Base-by-base conservation (phyloP, 2,113 vertebrate species). In the Stomatorhinus ivindoensis region DNA sequence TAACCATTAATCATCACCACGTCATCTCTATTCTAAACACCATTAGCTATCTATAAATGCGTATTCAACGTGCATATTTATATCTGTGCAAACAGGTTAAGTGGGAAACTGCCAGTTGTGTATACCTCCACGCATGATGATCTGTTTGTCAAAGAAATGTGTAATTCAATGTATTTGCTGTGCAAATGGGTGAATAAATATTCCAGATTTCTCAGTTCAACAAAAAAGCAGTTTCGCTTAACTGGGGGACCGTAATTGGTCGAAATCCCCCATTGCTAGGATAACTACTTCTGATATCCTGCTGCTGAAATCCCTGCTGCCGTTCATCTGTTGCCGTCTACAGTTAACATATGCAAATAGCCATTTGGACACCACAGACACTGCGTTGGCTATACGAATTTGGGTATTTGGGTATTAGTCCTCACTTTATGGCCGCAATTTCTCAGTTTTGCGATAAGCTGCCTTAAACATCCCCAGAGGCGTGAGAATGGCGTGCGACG, bases 361-460 rank as follows among this genome's bases (percentile, higher is more conserved):
- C 0, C 76, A 47, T 53, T 91, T 91, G 19, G 91, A 93, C 8
- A 93, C 69, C 90, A 92, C 92, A 2, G 89, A 91, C 4, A 92
- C 48, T 58, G 91, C 88, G 69, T 92, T 89, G 35, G 91, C 92
- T 1, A 92, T 48, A 9, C 91, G 31, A 3, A 92, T 87, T 51
- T 92, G 84, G 35, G 80, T 88, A 88, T 91, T 90, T n/a, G n/a
- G n/a, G n/a, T n/a, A n/a, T n/a, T n/a, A 46, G 85, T 58, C 42
- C 89, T 88, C 6, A 89, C 83, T 46, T 91, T 65, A 90, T 88
- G 84, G n/a, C 89, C 69, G 24, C 11, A 50, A 89, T 91, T 92
- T 76, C 89, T 89, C 5, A 90, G 88, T 61, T 55, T 89, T 88
- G 80, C 89, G 89, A 55, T 90, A 90, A 89, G 90, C 76, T 89